Evolutionary conservation across 1,140 invertebrate species (phyloP), one percentile per base, ranked within the genome.

Genomic region (Dufourea novaeangliae): DNA sequence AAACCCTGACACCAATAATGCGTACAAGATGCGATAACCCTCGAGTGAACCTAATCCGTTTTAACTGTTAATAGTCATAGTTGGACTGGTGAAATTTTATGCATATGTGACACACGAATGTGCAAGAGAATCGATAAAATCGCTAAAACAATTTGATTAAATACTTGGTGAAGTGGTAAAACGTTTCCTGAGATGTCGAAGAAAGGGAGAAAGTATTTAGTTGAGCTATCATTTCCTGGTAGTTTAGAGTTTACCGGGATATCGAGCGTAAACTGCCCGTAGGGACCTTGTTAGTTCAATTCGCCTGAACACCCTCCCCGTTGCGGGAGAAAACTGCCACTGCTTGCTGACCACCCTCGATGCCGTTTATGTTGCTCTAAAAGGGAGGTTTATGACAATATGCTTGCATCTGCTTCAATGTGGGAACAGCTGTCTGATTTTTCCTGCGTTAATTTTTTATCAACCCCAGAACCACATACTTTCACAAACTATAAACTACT

Each of bases 241-340:
- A 84, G 83, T 90, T 88, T 86, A 70, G 75, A 85, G 82, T 90
- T 89, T 89, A 88, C 87, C 79, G 76, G 81, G 86, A 90, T 87
- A 90, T 88, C 85, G 85, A 83, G 80, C 87, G 86, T 91, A 92
- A 92, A 91, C 88, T 91, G 90, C 82, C 91, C 91, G 88, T 63
- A 73, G 91, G 91, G 91, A 92, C 78, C 91, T 92, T 92, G 90
- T 92, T 92, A 92, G 88, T 90, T 88, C 86, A 85, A 86, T 86
- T 88, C 86, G 88, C 87, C 78, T 80, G 77, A 87, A 82, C 83
- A 87, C 85, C 84, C 81, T 70, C 72, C 59, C 62, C 71, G 66
- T 56, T 37, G 54, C 25, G 37, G 69, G 46, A 50, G 46, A 84
- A 85, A 84, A 84, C 64, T 61, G 50, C 62, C 57, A 27, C 34